A percentile compares a stretch with the other conserved stretches of the same genome.
phyloP scores from a whole-genome alignment of 1,140 invertebrate species.

The Ganaspis sp. region DNA sequence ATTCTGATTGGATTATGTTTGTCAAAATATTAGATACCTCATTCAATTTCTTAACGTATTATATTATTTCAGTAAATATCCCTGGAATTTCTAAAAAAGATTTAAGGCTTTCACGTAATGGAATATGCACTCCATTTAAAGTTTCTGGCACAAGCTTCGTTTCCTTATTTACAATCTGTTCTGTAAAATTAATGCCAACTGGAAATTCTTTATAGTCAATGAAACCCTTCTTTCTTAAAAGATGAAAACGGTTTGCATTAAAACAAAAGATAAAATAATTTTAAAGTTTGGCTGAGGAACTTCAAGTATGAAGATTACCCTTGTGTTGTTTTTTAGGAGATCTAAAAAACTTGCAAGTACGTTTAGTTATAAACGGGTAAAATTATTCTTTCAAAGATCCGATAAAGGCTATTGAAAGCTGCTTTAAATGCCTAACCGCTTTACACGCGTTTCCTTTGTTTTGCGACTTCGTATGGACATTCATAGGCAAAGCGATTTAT shows the following conservation, averaged over 20 bases:
- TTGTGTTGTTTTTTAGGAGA: background rate
- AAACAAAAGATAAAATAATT: too few species aligned
- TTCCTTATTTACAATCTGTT: too few species aligned
- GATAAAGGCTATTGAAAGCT: background rate
- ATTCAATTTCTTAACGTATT: too few species aligned
- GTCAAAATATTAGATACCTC: background rate
- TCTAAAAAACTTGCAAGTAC: background rate
- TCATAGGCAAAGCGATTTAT: background rate
- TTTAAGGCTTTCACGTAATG: too few species aligned
- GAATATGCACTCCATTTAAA: too few species aligned
- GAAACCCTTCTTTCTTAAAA: constrained; percentile 21
- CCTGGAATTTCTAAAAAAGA: too few species aligned
- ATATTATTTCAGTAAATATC: too few species aligned
- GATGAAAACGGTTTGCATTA: too few species aligned
- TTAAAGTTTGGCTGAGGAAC: background rate
- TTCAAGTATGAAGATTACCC: background rate
- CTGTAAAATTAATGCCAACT: too few species aligned
- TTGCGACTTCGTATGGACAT: background rate
- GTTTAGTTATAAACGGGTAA: background rate
- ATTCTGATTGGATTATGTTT: constrained; percentile 21
- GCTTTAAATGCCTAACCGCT: background rate
- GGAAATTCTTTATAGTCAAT: background rate
- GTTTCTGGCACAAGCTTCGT: too few species aligned
- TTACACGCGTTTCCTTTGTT: background rate
- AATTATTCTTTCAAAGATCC: background rate